Evolutionary conservation across 2,888 invertebrate species (phyloP).

Genomic region (Campaea margaritaria): DNA sequence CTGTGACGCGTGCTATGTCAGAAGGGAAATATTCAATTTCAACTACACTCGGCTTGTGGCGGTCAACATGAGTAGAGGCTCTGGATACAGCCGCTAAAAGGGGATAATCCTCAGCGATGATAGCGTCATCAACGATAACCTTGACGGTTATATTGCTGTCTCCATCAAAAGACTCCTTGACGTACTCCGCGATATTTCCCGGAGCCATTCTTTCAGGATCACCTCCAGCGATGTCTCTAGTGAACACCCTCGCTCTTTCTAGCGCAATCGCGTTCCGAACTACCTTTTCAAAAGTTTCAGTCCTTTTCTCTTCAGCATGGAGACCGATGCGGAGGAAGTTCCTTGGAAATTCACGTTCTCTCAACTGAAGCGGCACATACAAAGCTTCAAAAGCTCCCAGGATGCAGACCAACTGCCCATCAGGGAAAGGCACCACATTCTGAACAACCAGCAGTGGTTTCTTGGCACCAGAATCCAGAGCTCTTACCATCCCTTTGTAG

Average conservation of each 20-base stretch:
- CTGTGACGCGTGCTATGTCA: conserved; percentile 77
- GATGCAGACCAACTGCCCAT: conserved; percentile 91
- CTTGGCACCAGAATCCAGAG: conserved; percentile 93
- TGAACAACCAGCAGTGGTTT: conserved; percentile 91
- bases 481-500: conserved; percentile 90
- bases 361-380: conserved; percentile 92
- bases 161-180: conserved; percentile 86
- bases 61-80: conserved; percentile 88
- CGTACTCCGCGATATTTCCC: conserved; percentile 90
- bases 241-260: conserved; percentile 87
- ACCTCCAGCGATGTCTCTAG: conserved; percentile 87
- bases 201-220: conserved; percentile 97
- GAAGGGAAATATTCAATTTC: conserved; percentile 88
- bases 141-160: conserved; percentile 86
- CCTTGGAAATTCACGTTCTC: conserved; percentile 86
- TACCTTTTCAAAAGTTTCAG: conserved; percentile 83
- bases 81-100: conserved; percentile 90
- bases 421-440: conserved; percentile 87
- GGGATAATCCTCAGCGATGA: conserved; percentile 91
- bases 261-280: conserved; percentile 86
- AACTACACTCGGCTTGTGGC: conserved; percentile 87
- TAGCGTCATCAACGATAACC: conserved; percentile 85
- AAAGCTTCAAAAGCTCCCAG: conserved; percentile 95
- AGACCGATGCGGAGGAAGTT: conserved; percentile 88
- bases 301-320: conserved; percentile 83